phyloP scores from a whole-genome alignment of 2,888 invertebrate species.

The Cyclophora albipunctata region DNA sequence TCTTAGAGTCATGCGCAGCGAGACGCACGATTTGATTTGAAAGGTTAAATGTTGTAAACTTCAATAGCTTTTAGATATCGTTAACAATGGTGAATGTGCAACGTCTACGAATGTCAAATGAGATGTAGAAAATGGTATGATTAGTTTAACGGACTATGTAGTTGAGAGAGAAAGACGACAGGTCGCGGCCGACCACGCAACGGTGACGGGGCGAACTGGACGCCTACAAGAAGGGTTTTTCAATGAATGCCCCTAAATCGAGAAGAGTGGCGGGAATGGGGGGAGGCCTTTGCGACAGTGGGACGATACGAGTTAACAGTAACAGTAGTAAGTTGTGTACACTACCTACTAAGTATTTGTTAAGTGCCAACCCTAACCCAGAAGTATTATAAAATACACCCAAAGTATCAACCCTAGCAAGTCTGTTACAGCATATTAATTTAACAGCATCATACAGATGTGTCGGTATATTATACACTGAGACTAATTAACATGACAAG shows the following conservation, averaged over 20 bases:
- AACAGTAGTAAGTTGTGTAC: no score
- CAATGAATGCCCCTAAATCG: no score
- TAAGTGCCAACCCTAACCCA: no score
- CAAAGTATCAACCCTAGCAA: constrained; percentile 20
- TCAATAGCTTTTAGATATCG: background rate
- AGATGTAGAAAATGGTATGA: background rate
- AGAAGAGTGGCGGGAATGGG: no score
- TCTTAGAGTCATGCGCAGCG: background rate
- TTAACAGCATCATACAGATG: constrained; percentile 37
- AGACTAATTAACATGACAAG: constrained; percentile 55
- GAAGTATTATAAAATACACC: no score
- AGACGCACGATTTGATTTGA: background rate
- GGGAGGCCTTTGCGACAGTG: no score
- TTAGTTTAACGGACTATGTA: background rate
- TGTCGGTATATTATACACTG: constrained; percentile 34
- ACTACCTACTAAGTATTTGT: no score
- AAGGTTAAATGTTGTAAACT: no score
- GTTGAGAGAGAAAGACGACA: background rate
- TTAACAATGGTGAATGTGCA: background rate
- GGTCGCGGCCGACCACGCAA: background rate
- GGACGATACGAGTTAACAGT: no score
- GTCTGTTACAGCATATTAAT: constrained; percentile 37
- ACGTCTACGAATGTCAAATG: background rate
- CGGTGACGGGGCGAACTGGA: no score
- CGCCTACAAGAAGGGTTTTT: no score